phyloP scores from a whole-genome alignment of 2,797 vertebrate genomes.

The Alectoris magna region DNA sequence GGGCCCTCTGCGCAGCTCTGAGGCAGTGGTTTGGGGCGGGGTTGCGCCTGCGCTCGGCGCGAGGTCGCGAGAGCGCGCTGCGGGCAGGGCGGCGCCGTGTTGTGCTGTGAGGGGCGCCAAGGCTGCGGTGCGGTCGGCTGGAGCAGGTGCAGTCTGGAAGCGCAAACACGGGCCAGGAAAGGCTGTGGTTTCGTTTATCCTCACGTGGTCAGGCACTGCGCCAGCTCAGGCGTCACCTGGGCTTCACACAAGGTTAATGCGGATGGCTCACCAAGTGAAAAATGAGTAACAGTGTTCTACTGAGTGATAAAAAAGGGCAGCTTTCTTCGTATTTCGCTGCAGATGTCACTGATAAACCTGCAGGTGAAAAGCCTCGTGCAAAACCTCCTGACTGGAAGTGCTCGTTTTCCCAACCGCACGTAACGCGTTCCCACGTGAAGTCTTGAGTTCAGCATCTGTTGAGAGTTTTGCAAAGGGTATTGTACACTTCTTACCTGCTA shows the following conservation, averaged over 20 bases:
- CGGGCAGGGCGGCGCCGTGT: too few relatives aligned
- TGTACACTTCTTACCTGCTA: neutral
- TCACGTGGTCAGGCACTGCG: accelerated
- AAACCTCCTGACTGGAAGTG: neutral
- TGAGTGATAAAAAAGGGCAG: too few relatives aligned
- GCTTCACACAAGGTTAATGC: accelerated
- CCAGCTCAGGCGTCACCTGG: accelerated
- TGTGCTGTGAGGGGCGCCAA: accelerated
- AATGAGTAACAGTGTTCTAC: neutral
- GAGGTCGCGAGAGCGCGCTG: neutral
- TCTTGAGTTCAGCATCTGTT: neutral
- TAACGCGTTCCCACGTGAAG: neutral
- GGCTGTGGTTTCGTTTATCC: accelerated
- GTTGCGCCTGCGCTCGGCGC: neutral
- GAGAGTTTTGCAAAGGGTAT: neutral
- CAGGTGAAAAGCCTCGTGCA: neutral
- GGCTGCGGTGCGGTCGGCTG: accelerated
- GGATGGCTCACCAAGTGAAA: neutral
- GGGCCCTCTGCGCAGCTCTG: neutral
- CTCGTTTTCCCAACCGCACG: neutral
- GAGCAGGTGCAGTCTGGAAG: neutral
- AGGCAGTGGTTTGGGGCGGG: neutral
- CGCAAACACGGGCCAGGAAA: accelerated
- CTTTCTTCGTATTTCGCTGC: neutral
- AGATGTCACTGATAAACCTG: neutral